A percentile compares a stretch with the other conserved stretches of the same genome.
Evolutionary conservation across 2,113 vertebrate genomes (phyloP).

Genomic region (Penelope pileata): DNA sequence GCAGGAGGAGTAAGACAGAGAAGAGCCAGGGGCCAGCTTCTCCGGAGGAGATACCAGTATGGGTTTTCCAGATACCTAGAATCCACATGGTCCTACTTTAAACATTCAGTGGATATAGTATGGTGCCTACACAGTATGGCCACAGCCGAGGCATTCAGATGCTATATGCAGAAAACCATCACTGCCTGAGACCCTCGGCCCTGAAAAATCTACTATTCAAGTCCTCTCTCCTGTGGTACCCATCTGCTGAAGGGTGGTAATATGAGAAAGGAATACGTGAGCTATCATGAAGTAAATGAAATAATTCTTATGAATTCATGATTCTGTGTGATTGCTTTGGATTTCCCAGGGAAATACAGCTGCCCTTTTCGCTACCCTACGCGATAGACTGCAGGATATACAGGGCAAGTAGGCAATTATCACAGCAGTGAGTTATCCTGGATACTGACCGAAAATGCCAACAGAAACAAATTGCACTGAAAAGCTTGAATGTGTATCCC

Average conservation of each 20-base stretch:
- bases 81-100: neutral
- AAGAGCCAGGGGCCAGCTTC: neutral
- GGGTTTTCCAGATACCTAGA: neutral
- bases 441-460: constrained; percentile 28
- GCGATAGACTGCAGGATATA: neutral
- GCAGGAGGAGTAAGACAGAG: neutral
- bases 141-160: neutral
- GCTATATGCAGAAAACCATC: neutral
- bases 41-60: neutral
- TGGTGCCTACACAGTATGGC: neutral
- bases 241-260: constrained; percentile 13
- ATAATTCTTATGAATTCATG: constrained; percentile 6
- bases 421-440: neutral
- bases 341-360: constrained; percentile 17
- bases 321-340: constrained; percentile 17
- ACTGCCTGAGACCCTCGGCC: neutral
- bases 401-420: constrained; percentile 13
- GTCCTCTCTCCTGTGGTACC: neutral
- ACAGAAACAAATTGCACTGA: constrained; percentile 14
- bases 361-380: neutral
- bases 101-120: neutral
- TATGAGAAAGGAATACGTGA: neutral
- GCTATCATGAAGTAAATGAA: constrained; percentile 26
- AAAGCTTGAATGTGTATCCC: neutral
- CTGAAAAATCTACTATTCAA: neutral